These are phyloP conservation scores for Argentina silus DNA, from an alignment of 2,797 vertebrate species.

Conservation along the genomic window DNA sequence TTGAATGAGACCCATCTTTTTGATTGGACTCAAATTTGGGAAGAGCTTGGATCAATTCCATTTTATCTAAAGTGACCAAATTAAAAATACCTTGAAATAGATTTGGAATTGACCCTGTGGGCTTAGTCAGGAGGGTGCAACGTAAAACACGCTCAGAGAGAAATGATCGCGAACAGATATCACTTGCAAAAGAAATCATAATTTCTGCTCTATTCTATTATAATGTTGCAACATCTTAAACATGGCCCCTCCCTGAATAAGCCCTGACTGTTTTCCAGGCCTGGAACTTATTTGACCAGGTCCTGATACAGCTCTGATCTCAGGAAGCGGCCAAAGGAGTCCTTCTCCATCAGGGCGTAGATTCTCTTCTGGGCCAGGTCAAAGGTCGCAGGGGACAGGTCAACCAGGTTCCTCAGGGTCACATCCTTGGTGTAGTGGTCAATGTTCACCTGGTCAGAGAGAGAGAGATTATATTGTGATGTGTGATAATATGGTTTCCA, in stretches of 20 bases:
- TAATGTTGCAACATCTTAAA: slow-evolving; percentile 8
- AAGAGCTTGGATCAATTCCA: neutral
- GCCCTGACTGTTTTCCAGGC: neutral
- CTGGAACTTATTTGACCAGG: slow-evolving; percentile 76
- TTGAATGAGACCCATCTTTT: neutral
- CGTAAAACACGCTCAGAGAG: neutral
- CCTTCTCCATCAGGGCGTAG: slow-evolving; percentile 95
- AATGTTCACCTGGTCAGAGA: slow-evolving; percentile 89
- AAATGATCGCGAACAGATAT: neutral
- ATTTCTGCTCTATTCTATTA: neutral
- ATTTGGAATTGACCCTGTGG: neutral
- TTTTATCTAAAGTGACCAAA: no score
- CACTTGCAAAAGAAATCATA: neutral
- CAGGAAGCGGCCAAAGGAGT: slow-evolving; percentile 92
- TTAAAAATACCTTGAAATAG: neutral
- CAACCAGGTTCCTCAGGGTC: slow-evolving; percentile 91
- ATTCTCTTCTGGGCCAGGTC: slow-evolving; percentile 94
- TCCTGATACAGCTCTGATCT: slow-evolving; percentile 90
- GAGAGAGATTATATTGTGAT: neutral
- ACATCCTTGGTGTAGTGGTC: slow-evolving; percentile 94
- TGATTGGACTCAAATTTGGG: neutral
- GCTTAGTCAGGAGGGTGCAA: neutral
- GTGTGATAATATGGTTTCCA: neutral
- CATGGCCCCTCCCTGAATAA: neutral
- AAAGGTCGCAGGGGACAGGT: slow-evolving; percentile 85